Evolutionary conservation across 1,140 invertebrate genomes (phyloP).

Genomic region (Megathymus violae): DNA sequence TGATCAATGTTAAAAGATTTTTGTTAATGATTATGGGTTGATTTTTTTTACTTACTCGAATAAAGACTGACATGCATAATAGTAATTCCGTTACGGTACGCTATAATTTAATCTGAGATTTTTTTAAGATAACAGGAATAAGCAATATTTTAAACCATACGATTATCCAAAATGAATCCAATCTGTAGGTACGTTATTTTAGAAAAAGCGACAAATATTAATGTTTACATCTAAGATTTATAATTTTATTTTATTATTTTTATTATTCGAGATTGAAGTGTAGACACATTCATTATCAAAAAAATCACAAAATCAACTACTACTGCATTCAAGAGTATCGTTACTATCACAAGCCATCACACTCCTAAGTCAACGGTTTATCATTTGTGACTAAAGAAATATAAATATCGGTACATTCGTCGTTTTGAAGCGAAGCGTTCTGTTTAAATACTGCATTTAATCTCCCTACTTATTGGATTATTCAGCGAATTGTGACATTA

Average conservation of each 20-base stretch:
- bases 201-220: conserved; percentile 20
- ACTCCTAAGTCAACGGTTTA: conserved; percentile 68
- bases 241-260: not conserved
- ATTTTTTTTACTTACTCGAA: no score
- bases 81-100: conserved; percentile 7
- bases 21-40: not conserved
- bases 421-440: conserved; percentile 60
- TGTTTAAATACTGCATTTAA: conserved; percentile 53
- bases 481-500: conserved; percentile 48
- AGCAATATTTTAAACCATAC: conserved; percentile 5
- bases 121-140: conserved; percentile 20
- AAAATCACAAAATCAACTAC: conserved; percentile 24
- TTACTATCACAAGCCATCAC: conserved; percentile 77
- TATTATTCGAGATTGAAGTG: no score
- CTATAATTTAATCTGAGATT: conserved; percentile 3
- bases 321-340: conserved; percentile 42
- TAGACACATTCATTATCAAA: conserved; percentile 19
- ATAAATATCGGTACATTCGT: conserved; percentile 51
- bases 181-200: conserved; percentile 7
- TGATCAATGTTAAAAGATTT: not conserved
- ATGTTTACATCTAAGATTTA: conserved; percentile 2
- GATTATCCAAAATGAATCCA: conserved; percentile 9
- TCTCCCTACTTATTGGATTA: conserved; percentile 46
- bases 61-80: not conserved
- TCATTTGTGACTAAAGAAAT: conserved; percentile 63